Conservation (phyloP, 2,888 invertebrate genomes). For the Bombylius discolor region DNA sequence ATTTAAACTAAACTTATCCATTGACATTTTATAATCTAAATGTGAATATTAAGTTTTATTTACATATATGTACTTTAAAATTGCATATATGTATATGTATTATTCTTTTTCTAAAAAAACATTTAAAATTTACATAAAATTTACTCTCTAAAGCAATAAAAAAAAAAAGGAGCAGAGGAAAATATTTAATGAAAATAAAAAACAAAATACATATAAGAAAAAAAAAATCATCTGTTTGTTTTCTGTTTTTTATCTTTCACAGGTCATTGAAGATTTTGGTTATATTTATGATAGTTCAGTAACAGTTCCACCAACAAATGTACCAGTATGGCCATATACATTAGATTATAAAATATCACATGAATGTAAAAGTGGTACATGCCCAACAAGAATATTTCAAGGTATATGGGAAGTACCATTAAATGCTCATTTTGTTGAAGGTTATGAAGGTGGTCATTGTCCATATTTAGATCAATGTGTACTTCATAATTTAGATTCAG, state of each 20-base stretch:
- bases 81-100: not conserved
- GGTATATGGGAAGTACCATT: constrained; percentile 91
- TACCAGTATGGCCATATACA: constrained; percentile 90
- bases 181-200: too few species aligned
- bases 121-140: too few species aligned
- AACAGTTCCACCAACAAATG: constrained; percentile 64
- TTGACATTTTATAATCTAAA: too few species aligned
- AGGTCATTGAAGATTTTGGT: constrained; percentile 84
- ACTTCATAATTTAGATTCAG: constrained; percentile 69
- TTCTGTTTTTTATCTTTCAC: not conserved
- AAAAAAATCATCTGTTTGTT: not conserved
- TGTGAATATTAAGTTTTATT: not conserved
- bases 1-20: too few species aligned
- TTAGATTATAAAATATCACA: constrained; percentile 86
- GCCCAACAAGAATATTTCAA: constrained; percentile 77
- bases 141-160: too few species aligned
- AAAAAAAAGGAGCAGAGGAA: not conserved
- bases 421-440: constrained; percentile 78
- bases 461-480: constrained; percentile 88
- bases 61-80: not conserved
- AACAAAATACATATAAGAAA: too few species aligned
- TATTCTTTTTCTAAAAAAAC: too few species aligned
- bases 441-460: constrained; percentile 83
- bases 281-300: constrained; percentile 89
- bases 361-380: constrained; percentile 86